Base-by-base conservation (phyloP, 2,888 invertebrate genomes). In the Ornithoptera priamus region DNA sequence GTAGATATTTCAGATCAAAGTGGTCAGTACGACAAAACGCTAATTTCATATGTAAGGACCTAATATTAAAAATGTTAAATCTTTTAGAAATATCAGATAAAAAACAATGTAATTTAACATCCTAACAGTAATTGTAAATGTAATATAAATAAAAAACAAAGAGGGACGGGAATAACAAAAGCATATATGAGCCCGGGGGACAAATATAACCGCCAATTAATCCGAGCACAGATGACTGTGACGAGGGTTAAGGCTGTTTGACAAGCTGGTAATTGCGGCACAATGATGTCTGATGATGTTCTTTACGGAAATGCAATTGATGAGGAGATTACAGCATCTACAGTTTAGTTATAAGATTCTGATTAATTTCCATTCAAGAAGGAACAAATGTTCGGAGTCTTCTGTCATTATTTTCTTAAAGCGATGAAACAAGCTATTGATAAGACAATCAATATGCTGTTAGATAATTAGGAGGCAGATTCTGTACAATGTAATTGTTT, bases 231-330 rank as follows among this genome's bases (percentile, higher is more conserved):
- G 65, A 66, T 65, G 65, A 66, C 62, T 57, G 61, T 69, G 65
- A 69, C 69, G 62, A 69, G 69, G 69, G 70, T 66, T 53, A 58
- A 50, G 59, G 66, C 62, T 53, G 62, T 65, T 62, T 67, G 66
- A 70, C 70, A 70, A 70, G 36, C 53, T 58, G 70, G 62, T 70
- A 70, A 70, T 70, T 70, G 61, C 62, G 59, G 62, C 24, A 66
- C 53, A 63, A 62, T 68, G 57, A 66, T 64, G 53, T 64, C 53
- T 59, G 50, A 50, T 46, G 36, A 60, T 64, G 39, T 64, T 64
- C 22, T 53, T 53, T 60, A 50, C 8, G 59, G 50, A 56, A 68
- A 59, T 59, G 62, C 30, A 58, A 68, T 64, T 66, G 50, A 60
- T 59, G 20, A 57, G 20, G 17, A 17, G 50, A 50, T 50, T 50